Evolutionary conservation across 1,140 invertebrate genomes (phyloP).

Genomic region (Aphelinus atriplicis): DNA sequence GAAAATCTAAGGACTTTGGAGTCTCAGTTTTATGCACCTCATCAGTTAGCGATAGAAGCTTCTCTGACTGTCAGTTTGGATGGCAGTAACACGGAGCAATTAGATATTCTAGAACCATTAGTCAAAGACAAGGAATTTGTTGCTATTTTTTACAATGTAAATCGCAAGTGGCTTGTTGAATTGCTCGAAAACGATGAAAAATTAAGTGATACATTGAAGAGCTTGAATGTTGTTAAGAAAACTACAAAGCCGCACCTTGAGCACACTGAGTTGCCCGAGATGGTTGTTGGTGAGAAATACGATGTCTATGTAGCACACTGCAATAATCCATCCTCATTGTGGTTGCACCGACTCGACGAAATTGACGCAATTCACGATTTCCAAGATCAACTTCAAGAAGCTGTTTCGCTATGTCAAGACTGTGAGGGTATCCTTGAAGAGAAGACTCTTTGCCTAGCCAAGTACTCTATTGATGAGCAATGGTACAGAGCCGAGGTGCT

Average conservation of each 20-base stretch:
- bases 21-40: constrained; percentile 66
- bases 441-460: constrained; percentile 76
- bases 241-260: constrained; percentile 19
- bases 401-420: constrained; percentile 52
- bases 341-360: constrained; percentile 51
- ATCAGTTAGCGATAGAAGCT: constrained; percentile 67
- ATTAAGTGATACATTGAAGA: constrained; percentile 49
- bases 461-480: constrained; percentile 75
- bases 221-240: constrained; percentile 33
- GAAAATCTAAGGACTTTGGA: constrained; percentile 59
- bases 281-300: constrained; percentile 47
- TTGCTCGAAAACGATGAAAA: constrained; percentile 50
- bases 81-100: constrained; percentile 55
- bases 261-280: constrained; percentile 30
- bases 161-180: constrained; percentile 57
- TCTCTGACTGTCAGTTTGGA: constrained; percentile 53
- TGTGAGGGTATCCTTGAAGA: constrained; percentile 67
- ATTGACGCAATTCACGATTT: constrained; percentile 44
- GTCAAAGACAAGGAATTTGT: constrained; percentile 47
- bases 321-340: constrained; percentile 58
- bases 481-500: constrained; percentile 87
- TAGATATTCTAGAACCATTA: constrained; percentile 45
- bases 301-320: constrained; percentile 50
- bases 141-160: constrained; percentile 54
- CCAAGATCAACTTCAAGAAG: constrained; percentile 70